Evolutionary conservation across 2,113 vertebrate genomes (phyloP).

Genomic region (Mustelus asterias): DNA sequence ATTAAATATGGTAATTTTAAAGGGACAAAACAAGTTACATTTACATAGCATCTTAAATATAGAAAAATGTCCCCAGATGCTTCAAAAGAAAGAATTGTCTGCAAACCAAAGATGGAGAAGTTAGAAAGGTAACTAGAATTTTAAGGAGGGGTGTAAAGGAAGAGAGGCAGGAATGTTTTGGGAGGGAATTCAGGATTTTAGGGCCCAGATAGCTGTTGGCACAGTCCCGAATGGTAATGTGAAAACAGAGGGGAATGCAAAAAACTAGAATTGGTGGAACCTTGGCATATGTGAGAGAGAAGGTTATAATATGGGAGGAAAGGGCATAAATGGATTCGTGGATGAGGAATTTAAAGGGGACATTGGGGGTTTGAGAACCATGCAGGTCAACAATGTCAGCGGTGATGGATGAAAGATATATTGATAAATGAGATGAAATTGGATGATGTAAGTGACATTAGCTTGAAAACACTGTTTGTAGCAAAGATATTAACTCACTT

Average conservation of each 20-base stretch:
- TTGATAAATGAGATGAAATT: not conserved
- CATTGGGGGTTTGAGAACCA: not conserved
- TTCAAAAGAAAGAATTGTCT: not conserved
- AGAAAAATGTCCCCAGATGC: not conserved
- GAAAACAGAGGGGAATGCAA: not conserved
- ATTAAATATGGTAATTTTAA: too few relatives aligned
- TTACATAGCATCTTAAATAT: too few relatives aligned
- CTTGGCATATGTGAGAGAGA: not conserved
- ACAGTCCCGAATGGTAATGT: not conserved
- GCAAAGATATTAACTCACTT: not conserved
- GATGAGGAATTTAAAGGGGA: not conserved
- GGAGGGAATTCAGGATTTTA: not conserved
- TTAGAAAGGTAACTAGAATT: too few relatives aligned
- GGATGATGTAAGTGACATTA: not conserved
- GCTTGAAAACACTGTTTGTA: not conserved
- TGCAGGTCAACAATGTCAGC: not conserved
- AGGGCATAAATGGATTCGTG: not conserved
- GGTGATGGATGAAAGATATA: not conserved
- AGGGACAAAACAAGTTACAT: too few relatives aligned
- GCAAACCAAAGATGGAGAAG: not conserved
- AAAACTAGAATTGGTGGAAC: not conserved
- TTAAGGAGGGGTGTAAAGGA: not conserved
- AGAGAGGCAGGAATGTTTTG: not conserved
- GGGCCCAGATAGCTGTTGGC: not conserved
- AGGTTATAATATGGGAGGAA: not conserved